Evolutionary conservation across 2,113 vertebrate genomes (phyloP).

Genomic region (Cyanistes caeruleus): DNA sequence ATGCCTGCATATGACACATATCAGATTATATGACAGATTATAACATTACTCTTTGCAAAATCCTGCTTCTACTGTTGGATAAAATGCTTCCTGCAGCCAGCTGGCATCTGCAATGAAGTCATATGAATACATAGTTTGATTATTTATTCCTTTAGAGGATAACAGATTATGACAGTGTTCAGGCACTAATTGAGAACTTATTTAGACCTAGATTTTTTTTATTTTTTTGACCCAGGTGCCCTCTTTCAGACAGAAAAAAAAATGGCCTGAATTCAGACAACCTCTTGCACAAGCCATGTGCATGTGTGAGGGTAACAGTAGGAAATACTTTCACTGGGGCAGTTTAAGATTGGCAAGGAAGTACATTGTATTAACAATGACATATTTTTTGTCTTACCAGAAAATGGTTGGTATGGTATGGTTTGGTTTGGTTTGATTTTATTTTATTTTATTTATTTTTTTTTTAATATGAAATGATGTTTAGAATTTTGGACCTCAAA

Average conservation of each 20-base stretch:
- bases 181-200: background rate
- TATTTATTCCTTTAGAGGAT: background rate
- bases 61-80: background rate
- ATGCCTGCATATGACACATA: background rate
- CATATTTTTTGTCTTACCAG: background rate
- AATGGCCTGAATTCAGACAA: background rate
- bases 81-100: background rate
- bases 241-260: background rate
- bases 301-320: background rate
- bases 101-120: background rate
- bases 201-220: background rate
- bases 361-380: background rate
- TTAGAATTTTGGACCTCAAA: background rate
- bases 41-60: background rate
- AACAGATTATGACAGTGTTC: background rate
- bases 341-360: background rate
- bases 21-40: background rate
- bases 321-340: background rate
- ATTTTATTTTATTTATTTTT: too few relatives aligned
- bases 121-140: background rate
- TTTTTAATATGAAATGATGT: background rate
- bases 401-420: background rate
- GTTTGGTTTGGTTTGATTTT: fast-evolving
- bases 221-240: background rate
- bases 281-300: background rate